phyloP scores from a whole-genome alignment of 2,113 vertebrate species.

The Suricata suricatta region DNA sequence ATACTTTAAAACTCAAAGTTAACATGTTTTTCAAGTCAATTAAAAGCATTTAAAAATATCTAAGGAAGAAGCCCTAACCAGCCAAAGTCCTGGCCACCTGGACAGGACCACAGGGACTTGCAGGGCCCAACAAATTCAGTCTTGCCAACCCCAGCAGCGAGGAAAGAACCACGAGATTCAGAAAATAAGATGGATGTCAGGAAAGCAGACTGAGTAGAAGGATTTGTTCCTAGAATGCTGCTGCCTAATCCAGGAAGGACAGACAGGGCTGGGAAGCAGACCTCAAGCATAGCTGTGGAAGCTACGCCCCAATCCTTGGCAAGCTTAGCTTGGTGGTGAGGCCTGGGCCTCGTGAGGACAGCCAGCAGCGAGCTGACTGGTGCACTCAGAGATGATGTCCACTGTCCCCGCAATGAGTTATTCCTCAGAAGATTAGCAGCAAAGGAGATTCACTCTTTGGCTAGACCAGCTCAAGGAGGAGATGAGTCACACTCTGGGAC shows the following conservation, averaged over 20 bases:
- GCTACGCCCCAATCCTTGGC: not conserved
- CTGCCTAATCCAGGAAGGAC: not conserved
- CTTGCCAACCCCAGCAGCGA: not conserved
- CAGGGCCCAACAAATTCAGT: not conserved
- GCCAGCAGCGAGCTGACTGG: not conserved
- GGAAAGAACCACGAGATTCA: not conserved
- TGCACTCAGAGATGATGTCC: not conserved
- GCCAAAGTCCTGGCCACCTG: not conserved
- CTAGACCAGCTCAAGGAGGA: not conserved
- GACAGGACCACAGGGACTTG: not conserved
- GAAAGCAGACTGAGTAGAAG: not conserved
- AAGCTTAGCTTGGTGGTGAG: not conserved
- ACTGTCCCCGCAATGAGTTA: not conserved
- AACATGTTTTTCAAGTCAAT: constrained; percentile 51
- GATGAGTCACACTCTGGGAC: not conserved
- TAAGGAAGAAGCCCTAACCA: constrained; percentile 27
- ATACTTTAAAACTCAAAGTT: constrained; percentile 42
- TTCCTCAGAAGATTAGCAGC: not conserved
- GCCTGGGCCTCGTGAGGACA: not conserved
- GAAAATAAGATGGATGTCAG: not conserved
- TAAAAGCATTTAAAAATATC: constrained; percentile 42
- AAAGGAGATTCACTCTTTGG: not conserved
- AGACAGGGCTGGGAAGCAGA: not conserved
- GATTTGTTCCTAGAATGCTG: constrained; percentile 46
- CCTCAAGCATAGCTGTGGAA: not conserved